Evolutionary conservation across 2,797 vertebrate genomes (phyloP).

Genomic region (Mormyrus proboscirostris): DNA sequence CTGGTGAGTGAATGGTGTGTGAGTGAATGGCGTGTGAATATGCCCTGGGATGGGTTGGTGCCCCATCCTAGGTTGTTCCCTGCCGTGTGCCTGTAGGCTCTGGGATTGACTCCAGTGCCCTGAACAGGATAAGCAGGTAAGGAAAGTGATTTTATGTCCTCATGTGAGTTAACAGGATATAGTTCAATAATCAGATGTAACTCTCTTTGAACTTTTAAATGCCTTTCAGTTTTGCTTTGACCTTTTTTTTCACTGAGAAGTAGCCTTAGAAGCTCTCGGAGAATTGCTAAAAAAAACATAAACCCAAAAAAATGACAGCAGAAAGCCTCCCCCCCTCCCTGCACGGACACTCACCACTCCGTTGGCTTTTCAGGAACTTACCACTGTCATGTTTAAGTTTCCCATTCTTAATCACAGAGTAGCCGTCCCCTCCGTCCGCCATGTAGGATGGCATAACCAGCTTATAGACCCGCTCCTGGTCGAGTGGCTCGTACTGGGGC

Average conservation of each 20-base stretch:
- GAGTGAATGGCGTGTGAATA: too few relatives aligned
- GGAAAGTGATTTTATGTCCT: neutral
- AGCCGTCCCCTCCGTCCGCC: conserved; percentile 75
- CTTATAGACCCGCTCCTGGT: conserved; percentile 60
- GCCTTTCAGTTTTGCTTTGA: neutral
- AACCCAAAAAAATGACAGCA: neutral
- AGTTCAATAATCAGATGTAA: neutral
- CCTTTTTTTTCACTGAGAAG: neutral
- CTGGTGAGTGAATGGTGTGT: too few relatives aligned
- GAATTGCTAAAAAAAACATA: neutral
- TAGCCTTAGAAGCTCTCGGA: neutral
- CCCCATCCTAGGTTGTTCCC: neutral
- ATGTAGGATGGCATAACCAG: conserved; percentile 73
- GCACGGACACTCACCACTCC: neutral
- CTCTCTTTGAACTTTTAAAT: neutral
- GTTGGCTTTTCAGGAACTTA: conserved; percentile 45
- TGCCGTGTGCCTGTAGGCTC: too few relatives aligned
- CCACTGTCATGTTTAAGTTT: conserved; percentile 74
- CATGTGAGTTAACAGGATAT: neutral
- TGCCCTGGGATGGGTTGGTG: neutral
- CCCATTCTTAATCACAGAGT: conserved; percentile 66
- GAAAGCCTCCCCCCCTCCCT: neutral
- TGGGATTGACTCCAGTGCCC: too few relatives aligned
- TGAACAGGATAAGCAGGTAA: too few relatives aligned
- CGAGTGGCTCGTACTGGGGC: conserved; percentile 67